Percentiles rank a stretch among this genome's conserved stretches.
Conservation (phyloP, 2,888 invertebrate species). For the Aproaerema taeniolella region DNA sequence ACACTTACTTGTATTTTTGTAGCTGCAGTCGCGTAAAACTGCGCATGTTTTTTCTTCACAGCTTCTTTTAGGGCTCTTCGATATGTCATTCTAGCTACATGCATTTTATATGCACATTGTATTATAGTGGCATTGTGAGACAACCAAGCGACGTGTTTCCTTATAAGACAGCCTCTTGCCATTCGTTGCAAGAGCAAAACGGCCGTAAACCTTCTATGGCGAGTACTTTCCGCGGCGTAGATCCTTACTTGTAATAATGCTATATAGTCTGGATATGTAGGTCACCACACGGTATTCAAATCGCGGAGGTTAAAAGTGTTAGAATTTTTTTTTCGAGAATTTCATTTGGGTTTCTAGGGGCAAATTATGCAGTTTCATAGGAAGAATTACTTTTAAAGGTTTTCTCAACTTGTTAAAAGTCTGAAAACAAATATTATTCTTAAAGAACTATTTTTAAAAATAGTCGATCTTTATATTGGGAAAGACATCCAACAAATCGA, state of each 20-base stretch:
- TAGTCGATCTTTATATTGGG: no score
- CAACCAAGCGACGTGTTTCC: slow-evolving; percentile 56
- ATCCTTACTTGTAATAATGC: slow-evolving; percentile 41
- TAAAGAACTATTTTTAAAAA: no score
- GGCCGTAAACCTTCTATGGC: slow-evolving; percentile 44
- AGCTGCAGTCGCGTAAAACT: slow-evolving; percentile 49
- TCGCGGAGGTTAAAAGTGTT: no score
- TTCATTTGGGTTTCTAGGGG: no score
- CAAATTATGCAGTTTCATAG: no score
- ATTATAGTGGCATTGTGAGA: slow-evolving; percentile 52
- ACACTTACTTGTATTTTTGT: slow-evolving; percentile 56
- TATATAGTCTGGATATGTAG: slow-evolving; percentile 41
- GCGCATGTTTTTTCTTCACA: slow-evolving; percentile 49
- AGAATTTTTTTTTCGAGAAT: no score
- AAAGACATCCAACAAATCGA: no score
- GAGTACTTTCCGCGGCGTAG: slow-evolving; percentile 41
- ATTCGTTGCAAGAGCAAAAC: slow-evolving; percentile 49
- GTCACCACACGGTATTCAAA: no score
- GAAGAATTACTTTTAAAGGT: no score
- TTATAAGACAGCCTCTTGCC: slow-evolving; percentile 50
- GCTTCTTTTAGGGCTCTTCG: slow-evolving; percentile 48
- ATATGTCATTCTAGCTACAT: slow-evolving; percentile 45
- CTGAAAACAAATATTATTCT: no score
- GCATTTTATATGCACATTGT: slow-evolving; percentile 57
- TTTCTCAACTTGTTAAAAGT: no score